Evolutionary conservation across 1,140 invertebrate genomes (phyloP).

Genomic region (Eriocheir sinensis): DNA sequence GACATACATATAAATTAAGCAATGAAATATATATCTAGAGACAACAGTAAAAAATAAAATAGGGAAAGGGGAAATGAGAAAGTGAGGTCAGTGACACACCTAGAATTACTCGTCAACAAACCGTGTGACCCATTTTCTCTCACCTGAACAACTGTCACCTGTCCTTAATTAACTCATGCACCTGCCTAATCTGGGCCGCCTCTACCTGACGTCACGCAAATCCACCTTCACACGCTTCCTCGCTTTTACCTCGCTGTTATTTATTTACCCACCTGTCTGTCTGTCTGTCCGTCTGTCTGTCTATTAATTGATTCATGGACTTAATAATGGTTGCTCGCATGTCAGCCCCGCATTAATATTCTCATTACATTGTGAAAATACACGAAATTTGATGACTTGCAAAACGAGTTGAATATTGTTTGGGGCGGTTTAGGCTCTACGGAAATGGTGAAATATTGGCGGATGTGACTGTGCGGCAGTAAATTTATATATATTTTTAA

Average conservation of each 20-base stretch:
- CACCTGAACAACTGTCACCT: background rate
- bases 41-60: background rate
- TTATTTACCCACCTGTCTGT: too few relatives aligned
- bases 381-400: background rate
- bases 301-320: too few relatives aligned
- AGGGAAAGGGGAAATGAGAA: background rate
- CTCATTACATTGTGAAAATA: background rate
- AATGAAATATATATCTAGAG: background rate
- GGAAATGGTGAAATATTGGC: constrained; percentile 7
- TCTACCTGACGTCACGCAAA: too few relatives aligned
- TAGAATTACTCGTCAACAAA: background rate
- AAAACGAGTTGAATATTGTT: background rate
- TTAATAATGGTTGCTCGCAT: too few relatives aligned
- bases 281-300: too few relatives aligned
- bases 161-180: background rate
- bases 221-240: too few relatives aligned
- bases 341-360: background rate
- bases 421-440: background rate
- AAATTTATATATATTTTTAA: constrained; percentile 26
- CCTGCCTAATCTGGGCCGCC: too few relatives aligned
- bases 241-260: too few relatives aligned
- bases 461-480: background rate
- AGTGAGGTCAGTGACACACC: background rate
- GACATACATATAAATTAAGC: too few relatives aligned
- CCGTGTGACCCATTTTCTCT: background rate